Conservation (phyloP, 2,113 vertebrate genomes). For the Proteles cristata region DNA sequence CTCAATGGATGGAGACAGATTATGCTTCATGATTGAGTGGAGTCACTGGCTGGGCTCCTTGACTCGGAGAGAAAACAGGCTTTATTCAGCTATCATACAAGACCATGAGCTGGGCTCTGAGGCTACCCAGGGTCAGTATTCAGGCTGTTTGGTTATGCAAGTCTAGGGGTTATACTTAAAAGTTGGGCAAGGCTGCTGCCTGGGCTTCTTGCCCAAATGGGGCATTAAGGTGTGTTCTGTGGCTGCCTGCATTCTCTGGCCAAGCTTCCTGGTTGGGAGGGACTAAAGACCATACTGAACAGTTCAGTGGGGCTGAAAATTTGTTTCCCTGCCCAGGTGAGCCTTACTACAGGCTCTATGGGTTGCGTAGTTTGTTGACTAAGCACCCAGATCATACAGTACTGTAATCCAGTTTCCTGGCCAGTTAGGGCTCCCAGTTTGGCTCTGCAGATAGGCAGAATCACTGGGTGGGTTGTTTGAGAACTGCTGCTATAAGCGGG, state of each 20-base stretch:
- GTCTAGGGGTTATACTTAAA: not conserved
- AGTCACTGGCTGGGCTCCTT: not conserved
- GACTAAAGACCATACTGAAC: not conserved
- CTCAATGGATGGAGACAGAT: not conserved
- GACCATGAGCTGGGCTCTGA: not conserved
- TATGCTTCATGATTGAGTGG: not conserved
- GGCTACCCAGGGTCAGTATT: not conserved
- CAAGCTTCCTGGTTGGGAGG: not conserved
- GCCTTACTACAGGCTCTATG: not conserved
- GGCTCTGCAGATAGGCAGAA: not conserved
- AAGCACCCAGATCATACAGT: not conserved
- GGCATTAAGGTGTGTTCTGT: not conserved
- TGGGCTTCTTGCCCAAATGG: not conserved
- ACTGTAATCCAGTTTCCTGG: not conserved
- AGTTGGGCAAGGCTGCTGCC: not conserved
- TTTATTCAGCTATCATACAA: not conserved
- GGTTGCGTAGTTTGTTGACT: not conserved
- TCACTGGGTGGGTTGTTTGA: not conserved
- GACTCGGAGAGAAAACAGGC: not conserved
- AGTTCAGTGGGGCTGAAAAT: not conserved
- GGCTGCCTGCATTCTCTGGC: not conserved
- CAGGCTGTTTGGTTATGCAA: not conserved
- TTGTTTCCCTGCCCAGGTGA: not conserved
- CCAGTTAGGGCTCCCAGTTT: not conserved
- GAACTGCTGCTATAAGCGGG: not conserved